Evolutionary conservation across 2,113 vertebrate genomes (phyloP).

Genomic region (Orientallactaga bullata): DNA sequence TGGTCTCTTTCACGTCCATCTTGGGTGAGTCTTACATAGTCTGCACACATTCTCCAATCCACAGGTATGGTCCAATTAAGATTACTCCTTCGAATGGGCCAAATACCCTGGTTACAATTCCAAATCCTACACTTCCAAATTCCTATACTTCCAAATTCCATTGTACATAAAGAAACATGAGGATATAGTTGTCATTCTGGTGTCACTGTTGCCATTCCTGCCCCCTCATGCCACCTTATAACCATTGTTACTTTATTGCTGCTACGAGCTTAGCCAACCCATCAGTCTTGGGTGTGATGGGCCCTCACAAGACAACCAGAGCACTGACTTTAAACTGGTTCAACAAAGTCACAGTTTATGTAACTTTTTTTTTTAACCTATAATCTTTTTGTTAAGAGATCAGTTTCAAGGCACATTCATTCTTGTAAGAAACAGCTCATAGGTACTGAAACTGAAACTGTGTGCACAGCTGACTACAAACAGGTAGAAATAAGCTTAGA

Average conservation of each 20-base stretch:
- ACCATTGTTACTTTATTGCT: neutral
- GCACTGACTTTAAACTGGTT: neutral
- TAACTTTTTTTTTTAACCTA: neutral
- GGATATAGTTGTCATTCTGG: neutral
- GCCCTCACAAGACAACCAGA: rapidly evolving
- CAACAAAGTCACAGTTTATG: neutral
- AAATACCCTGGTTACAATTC: neutral
- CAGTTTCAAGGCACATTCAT: neutral
- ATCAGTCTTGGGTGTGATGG: too few relatives aligned
- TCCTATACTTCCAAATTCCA: neutral
- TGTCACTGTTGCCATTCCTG: neutral
- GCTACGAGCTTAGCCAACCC: neutral
- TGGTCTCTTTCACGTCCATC: neutral
- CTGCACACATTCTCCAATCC: neutral
- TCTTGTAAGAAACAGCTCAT: conserved; percentile 5
- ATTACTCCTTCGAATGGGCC: neutral
- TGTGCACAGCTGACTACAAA: neutral
- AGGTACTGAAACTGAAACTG: neutral
- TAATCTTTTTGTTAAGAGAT: neutral
- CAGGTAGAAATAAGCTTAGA: conserved; percentile 5
- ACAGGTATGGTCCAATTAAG: neutral
- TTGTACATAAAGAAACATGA: neutral
- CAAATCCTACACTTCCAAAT: too few relatives aligned
- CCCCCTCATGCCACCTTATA: neutral
- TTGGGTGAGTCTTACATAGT: neutral